Evolutionary conservation across 64 coral and sea anemone species (phyloP).

Genomic region (Stylophora pistillata): DNA sequence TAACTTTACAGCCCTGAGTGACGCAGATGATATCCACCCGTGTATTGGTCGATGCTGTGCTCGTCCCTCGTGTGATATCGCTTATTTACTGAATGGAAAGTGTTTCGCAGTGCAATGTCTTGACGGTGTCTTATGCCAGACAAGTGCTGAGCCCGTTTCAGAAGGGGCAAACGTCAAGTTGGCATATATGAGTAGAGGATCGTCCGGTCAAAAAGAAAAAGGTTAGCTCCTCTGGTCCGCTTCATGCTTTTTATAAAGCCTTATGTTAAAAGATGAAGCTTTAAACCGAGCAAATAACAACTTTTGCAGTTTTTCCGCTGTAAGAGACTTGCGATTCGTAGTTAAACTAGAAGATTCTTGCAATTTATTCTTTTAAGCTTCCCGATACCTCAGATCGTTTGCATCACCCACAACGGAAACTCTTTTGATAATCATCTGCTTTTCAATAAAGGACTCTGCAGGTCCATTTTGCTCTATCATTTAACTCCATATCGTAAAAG

Average conservation of each 20-base stretch:
- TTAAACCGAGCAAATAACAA: too few relatives aligned
- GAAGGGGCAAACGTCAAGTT: constrained; percentile 70
- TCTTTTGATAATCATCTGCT: too few relatives aligned
- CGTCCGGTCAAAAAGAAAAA: constrained; percentile 72
- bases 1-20: constrained; percentile 78
- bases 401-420: too few relatives aligned
- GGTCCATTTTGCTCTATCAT: background rate
- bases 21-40: constrained; percentile 50
- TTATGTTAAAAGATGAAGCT: too few relatives aligned
- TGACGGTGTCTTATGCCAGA: constrained; percentile 91
- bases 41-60: constrained; percentile 85
- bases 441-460: background rate
- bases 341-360: too few relatives aligned
- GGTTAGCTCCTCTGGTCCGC: constrained; percentile 17
- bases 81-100: constrained; percentile 87
- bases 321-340: too few relatives aligned
- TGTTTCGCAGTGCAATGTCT: constrained; percentile 90
- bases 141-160: constrained; percentile 62
- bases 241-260: too few relatives aligned
- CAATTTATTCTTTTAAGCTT: too few relatives aligned
- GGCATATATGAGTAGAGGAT: constrained; percentile 87
- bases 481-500: too few relatives aligned
- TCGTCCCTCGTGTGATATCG: constrained; percentile 85
- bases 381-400: too few relatives aligned
- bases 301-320: too few relatives aligned